A percentile compares a stretch with the other conserved stretches of the same genome.
Evolutionary conservation across 1,140 invertebrate species (phyloP).

Genomic region (Agrypnia vestita): DNA sequence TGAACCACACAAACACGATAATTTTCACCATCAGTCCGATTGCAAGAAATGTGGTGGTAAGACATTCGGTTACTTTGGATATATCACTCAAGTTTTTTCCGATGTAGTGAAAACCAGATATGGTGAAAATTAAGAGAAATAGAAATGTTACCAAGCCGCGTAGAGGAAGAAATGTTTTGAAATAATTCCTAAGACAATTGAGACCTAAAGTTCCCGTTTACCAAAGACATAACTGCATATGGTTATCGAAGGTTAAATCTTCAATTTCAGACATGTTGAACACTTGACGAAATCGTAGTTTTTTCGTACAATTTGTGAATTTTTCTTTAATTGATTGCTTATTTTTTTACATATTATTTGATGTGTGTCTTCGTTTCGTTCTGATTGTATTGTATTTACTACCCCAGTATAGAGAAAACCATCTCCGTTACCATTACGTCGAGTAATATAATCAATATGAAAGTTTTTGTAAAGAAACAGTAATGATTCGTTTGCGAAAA

Average conservation of each 20-base stretch:
- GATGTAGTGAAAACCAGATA: not conserved
- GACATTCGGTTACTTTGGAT: not conserved
- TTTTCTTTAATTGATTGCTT: not conserved
- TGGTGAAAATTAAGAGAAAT: not conserved
- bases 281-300: constrained; percentile 15
- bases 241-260: constrained; percentile 31
- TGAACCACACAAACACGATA: not conserved
- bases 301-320: not conserved
- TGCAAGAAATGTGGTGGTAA: constrained; percentile 8
- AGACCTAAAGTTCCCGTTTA: not conserved
- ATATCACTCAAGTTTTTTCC: not conserved
- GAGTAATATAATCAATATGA: no score
- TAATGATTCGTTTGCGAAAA: no score
- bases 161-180: not conserved
- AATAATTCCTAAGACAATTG: not conserved
- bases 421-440: no score
- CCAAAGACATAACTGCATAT: constrained; percentile 20
- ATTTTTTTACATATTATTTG: not conserved
- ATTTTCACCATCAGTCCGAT: constrained; percentile 4
- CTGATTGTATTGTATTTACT: no score
- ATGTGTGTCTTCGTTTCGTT: no score
- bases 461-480: no score
- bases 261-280: constrained; percentile 47
- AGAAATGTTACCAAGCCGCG: not conserved
- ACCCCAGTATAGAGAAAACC: no score